Percentiles rank a stretch among this genome's conserved stretches.
These are phyloP conservation scores for Pungitius pungitius DNA, from an alignment of 2,113 vertebrate genomes.

Conservation along the genomic window DNA sequence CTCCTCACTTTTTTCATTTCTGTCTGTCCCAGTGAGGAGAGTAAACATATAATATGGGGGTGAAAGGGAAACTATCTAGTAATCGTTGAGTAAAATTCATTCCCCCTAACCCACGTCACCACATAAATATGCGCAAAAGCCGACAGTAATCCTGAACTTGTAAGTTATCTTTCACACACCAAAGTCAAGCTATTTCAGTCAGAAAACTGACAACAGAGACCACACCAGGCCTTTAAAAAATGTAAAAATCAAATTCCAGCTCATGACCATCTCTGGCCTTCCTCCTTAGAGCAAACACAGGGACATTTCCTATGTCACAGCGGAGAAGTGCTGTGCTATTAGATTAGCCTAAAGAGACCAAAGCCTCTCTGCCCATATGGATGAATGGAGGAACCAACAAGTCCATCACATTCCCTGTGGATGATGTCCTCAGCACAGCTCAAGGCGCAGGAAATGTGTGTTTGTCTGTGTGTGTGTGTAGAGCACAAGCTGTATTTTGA, in stretches of 20 bases:
- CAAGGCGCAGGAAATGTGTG: constrained; percentile 64
- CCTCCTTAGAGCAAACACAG: constrained; percentile 18
- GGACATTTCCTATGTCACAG: constrained; percentile 52
- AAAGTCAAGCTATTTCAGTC: not conserved
- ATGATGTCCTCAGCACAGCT: constrained; percentile 90
- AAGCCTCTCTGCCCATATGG: constrained; percentile 60
- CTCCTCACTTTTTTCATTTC: not conserved
- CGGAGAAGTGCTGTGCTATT: constrained; percentile 62
- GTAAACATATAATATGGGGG: not conserved
- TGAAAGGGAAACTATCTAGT: not conserved
- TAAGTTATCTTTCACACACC: not conserved
- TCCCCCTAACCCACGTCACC: not conserved
- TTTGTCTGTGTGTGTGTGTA: constrained; percentile 36
- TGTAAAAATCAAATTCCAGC: constrained; percentile 10
- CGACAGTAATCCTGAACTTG: not conserved
- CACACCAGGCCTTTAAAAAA: not conserved
- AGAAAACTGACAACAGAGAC: not conserved
- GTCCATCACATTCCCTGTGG: constrained; percentile 63
- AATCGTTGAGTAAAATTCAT: not conserved
- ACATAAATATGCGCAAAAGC: not conserved
- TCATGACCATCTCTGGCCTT: constrained; percentile 7
- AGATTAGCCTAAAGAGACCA: constrained; percentile 63
- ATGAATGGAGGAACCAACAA: constrained; percentile 59
- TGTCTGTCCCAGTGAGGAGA: not conserved
- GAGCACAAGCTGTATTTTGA: constrained; percentile 82